Percentiles rank a stretch among this genome's conserved stretches.
Evolutionary conservation across 2,113 vertebrate species (phyloP).

Genomic region (Mobula hypostoma): DNA sequence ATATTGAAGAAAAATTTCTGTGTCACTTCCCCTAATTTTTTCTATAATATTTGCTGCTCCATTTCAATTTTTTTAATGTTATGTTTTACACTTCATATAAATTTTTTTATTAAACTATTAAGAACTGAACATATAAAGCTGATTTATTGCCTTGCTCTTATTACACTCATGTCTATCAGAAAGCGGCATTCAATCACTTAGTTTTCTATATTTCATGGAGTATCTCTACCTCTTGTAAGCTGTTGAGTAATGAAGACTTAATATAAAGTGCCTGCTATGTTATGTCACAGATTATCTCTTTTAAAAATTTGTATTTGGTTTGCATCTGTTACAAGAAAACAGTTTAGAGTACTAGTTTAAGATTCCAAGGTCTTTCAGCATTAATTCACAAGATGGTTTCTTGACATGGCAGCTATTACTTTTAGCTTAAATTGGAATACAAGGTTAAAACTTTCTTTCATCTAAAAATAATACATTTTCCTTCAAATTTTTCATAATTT

Average conservation of each 20-base stretch:
- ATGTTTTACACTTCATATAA: background rate
- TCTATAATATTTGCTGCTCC: background rate
- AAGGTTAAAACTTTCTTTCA: background rate
- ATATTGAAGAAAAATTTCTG: background rate
- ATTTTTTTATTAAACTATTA: background rate
- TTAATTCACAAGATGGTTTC: background rate
- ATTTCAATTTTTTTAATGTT: background rate
- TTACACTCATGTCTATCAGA: background rate
- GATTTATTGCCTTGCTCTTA: background rate
- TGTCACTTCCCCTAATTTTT: background rate
- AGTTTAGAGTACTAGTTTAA: background rate
- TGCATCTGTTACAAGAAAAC: background rate
- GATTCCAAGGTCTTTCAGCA: background rate
- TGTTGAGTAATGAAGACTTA: background rate
- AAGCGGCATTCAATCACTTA: background rate
- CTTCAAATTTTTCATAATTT: background rate
- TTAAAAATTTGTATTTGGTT: background rate
- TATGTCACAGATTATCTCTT: background rate
- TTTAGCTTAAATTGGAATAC: background rate
- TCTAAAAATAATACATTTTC: background rate
- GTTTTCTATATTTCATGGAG: background rate
- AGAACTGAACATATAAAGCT: background rate
- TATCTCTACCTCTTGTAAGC: background rate
- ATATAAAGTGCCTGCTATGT: background rate
- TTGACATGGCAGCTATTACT: background rate